Evolutionary conservation across 2,888 invertebrate species (phyloP), one percentile per base, ranked within the genome.

Genomic region (Pomacea canaliculata): DNA sequence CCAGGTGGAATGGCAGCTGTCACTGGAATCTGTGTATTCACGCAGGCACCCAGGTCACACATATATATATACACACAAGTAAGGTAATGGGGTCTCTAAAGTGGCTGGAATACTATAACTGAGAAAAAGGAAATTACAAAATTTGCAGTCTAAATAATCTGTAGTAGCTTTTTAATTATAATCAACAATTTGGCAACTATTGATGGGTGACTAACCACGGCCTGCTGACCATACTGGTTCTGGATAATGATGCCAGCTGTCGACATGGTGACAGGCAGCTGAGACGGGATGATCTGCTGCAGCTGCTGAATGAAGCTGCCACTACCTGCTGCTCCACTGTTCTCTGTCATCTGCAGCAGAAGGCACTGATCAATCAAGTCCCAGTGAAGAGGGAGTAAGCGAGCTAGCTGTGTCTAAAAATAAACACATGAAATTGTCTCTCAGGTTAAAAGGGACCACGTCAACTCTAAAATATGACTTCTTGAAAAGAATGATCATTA

Each of bases 181-280:
- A 10, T 16, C 10, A 56, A 8, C 10, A 16, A 10, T 56, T 16
- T 56, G 51, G 8, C 12, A 56, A 56, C 51, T 56, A 16, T 56
- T 56, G 16, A 37, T 37, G 37, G 37, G 51, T 49, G 48, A 81
- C 83, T 79, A 70, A 86, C 86, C 83, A 87, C 83, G 67, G 85
- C 81, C 73, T 84, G 85, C 67, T 88, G 88, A 0, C 85, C 86
- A 81, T 86, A 86, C 77, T 85, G 85, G 73, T 83, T 85, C 80
- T 88, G 88, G 18, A 88, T 80, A 63, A 88, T 84, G 70, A 87
- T 84, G 12, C 86, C 86, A 7, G 76, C 59, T 13, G 79, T 69
- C 13, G 82, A 70, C 76, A 79, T 76, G 65, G 79, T 76, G 23
- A 82, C 56, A 12, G 85, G 83, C 7, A 86, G 72, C 78, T 84